These are phyloP conservation scores for Mormyrus iriodes DNA, from an alignment of 2,113 vertebrate genomes.

Conservation along the genomic window DNA sequence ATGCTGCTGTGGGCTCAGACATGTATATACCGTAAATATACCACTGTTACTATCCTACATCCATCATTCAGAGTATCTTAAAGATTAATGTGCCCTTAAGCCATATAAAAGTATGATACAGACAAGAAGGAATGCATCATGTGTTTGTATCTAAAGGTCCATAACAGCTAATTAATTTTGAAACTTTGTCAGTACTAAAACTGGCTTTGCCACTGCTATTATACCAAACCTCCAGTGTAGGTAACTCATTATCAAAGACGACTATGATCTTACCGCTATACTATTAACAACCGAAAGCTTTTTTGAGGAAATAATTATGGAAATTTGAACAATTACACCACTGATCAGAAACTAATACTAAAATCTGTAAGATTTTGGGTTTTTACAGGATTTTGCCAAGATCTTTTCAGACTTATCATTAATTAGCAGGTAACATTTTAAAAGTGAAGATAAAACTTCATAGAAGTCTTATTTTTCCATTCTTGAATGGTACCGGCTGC, in stretches of 20 bases:
- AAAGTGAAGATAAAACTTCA: background rate
- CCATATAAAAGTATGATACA: background rate
- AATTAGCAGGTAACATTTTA: background rate
- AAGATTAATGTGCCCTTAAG: background rate
- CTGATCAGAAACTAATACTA: background rate
- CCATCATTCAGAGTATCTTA: background rate
- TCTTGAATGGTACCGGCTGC: background rate
- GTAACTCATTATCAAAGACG: background rate
- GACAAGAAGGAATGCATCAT: background rate
- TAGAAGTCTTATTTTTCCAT: background rate
- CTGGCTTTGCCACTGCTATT: background rate
- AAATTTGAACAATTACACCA: background rate
- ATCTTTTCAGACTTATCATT: background rate
- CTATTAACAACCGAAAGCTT: background rate
- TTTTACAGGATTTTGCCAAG: background rate
- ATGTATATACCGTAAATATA: conserved; percentile 2
- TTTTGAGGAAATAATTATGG: background rate
- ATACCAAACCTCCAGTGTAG: background rate
- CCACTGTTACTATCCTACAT: background rate
- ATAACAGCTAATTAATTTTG: background rate
- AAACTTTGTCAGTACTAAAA: background rate
- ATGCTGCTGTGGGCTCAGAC: background rate
- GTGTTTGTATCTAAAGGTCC: background rate
- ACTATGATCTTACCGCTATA: background rate
- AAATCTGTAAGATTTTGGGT: background rate